Evolutionary conservation across 2,888 invertebrate genomes (phyloP), one percentile per base, ranked within the genome.

Genomic region (Fragum sueziense): DNA sequence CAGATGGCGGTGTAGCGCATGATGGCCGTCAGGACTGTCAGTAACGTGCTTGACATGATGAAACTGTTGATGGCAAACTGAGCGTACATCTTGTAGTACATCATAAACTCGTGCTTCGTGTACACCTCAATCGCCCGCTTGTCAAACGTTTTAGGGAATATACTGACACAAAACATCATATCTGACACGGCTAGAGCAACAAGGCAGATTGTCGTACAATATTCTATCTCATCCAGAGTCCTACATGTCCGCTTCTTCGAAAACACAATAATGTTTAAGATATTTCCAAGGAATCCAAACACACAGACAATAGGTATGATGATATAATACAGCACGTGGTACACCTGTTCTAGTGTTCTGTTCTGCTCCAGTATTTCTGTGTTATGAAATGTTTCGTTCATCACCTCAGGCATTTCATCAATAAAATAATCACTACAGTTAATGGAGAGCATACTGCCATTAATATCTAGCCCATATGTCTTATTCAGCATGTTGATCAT

Each of bases 141-240:
- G n/a, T 87, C 72, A 61, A 90, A 87, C 0, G 86, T 80, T 31
- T 29, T 95, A 95, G 91, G 96, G 95, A 33, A 96, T 95, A 88
- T 88, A 59, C 89, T 81, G 0, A 90, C 29, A 74, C 90, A 90
- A 70, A 89, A 90, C 90, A 96, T 94, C 80, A 96, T 94, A 33
- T 96, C 96, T 20, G 96, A 96, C 1, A 95, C 95, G 20, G 96
- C 96, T 90, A 96, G 95, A 70, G 96, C 96, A 95, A 94, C 90
- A 9, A 94, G 86, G 96, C 93, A 97, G 91, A 96, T 95, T 91
- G 96, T 96, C 37, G 96, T 96, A 1, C 96, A 96, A 34, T 96
- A 96, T 86, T 96, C 95, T 95, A 96, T 96, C 89, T 96, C 96
- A 84, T 96, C 95, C 74, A 91, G 52, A 14, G 84, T 86, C 29